Evolutionary conservation across 2,113 vertebrate species (phyloP), one percentile per base, ranked within the genome.

Genomic region (Rattus rattus): DNA sequence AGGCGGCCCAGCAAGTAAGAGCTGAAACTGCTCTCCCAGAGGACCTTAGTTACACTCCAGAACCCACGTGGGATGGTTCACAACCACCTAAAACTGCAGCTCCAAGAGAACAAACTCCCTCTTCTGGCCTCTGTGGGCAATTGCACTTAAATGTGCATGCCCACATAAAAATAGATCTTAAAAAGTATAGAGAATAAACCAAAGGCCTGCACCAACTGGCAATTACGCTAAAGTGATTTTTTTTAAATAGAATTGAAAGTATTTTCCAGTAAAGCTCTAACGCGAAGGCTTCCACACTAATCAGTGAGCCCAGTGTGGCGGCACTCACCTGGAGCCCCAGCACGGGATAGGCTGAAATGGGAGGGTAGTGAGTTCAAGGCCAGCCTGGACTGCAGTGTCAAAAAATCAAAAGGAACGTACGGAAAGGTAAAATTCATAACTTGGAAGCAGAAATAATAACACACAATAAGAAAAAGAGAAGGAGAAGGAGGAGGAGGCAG

Each of bases 391-490:
- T 73, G 49, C 13, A 39, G 49, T 56, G 39, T 88, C 36, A 56
- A 88, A 73, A 88, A 73, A 56, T 56, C 33, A 88, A 73, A 88
- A 88, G 5, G 24, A 95, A 59, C 72, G 9, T 67, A 95, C 33
- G 92, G 80, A 75, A 56, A 77, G 85, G 47, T 52, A 63, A 61
- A 91, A 96, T 96, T 92, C 86, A 91, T 39, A 96, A 91, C 72
- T 88, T 75, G 90, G 14, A 95, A 73, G 67, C 9, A 24, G 22
- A 96, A 59, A 17, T 86, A 11, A 19, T 92, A 52, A 63, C 52
- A 47, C 56, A 81, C 8, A 20, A 11, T 49, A 69, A 85, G 33
- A 79, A 13, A 70, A 94, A 65, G 75, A 39, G 5, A 86, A 75
- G 39, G 33, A 81, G 0, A 11, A n/a, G 2, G 1, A 89, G 67